Conservation (phyloP, 2,113 vertebrate species). For the Leucosticte australis region DNA sequence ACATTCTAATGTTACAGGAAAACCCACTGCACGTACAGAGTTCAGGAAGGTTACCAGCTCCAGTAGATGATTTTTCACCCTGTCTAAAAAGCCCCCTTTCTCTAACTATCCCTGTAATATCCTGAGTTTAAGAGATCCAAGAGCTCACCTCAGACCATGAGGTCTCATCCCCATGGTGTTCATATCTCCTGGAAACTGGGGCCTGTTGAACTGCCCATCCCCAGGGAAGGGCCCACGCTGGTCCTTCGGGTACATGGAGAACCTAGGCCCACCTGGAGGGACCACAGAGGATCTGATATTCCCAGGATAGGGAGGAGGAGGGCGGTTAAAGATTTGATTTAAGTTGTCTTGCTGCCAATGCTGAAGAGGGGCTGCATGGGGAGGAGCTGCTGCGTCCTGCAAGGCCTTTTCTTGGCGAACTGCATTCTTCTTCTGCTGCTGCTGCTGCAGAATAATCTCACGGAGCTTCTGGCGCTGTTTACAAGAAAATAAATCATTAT, state of each 20-base stretch:
- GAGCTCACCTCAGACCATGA: conserved; percentile 80
- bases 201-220: conserved; percentile 75
- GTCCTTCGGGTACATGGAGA: conserved; percentile 79
- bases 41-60: neutral
- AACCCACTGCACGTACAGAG: neutral
- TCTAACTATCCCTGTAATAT: neutral
- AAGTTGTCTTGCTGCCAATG: conserved; percentile 86
- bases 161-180: conserved; percentile 78
- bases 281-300: conserved; percentile 73
- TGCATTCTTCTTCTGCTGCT: conserved; percentile 89
- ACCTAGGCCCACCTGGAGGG: conserved; percentile 73
- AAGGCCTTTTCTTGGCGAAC: conserved; percentile 87
- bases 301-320: conserved; percentile 94
- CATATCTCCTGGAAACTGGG: conserved; percentile 79
- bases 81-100: neutral
- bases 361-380: conserved; percentile 68
- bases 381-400: conserved; percentile 69
- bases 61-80: neutral
- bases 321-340: conserved; percentile 80
- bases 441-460: conserved; percentile 91
- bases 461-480: conserved; percentile 89
- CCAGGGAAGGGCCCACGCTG: conserved; percentile 77
- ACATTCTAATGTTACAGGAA: neutral
- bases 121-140: neutral
- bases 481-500: neutral